Conservation (phyloP, 2,888 invertebrate species). For the Phalera bucephala region DNA sequence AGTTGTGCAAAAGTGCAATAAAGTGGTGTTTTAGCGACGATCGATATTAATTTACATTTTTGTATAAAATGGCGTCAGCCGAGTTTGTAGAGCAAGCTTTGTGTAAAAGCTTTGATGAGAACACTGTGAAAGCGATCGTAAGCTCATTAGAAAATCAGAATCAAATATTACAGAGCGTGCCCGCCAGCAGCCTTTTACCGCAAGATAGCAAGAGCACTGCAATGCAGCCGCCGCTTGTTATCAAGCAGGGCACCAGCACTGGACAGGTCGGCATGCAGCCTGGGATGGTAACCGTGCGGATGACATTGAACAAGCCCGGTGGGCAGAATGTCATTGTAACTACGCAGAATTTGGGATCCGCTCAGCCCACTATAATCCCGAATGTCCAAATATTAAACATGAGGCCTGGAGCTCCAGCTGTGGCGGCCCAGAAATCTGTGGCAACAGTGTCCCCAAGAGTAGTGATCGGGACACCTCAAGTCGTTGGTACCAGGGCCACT, state of each 20-base stretch:
- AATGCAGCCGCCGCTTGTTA: slow-evolving; percentile 75
- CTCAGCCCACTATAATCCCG: slow-evolving; percentile 85
- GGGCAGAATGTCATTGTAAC: slow-evolving; percentile 80
- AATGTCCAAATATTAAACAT: slow-evolving; percentile 94
- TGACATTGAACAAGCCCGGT: no score
- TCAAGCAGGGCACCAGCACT: slow-evolving; percentile 78
- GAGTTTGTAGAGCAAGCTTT: slow-evolving; percentile 96
- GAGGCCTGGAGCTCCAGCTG: slow-evolving; percentile 87
- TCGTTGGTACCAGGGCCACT: no score
- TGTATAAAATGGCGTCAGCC: slow-evolving; percentile 94
- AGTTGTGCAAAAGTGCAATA: no score
- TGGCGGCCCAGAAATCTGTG: no score
- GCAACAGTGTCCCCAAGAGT: no score
- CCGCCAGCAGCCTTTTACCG: slow-evolving; percentile 59
- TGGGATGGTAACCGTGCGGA: no score
- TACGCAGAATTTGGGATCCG: slow-evolving; percentile 84
- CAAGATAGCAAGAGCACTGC: slow-evolving; percentile 53
- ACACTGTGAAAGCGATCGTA: slow-evolving; percentile 93
- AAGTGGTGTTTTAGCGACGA: no score
- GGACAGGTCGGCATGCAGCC: no score
- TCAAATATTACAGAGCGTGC: slow-evolving; percentile 77
- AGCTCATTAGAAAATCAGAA: slow-evolving; percentile 92
- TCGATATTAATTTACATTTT: no score
- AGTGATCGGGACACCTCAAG: no score
- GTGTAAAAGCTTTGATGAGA: slow-evolving; percentile 94